These are phyloP conservation scores for Napeogenes inachia DNA, from an alignment of 2,888 invertebrate species.

Conservation along the genomic window DNA sequence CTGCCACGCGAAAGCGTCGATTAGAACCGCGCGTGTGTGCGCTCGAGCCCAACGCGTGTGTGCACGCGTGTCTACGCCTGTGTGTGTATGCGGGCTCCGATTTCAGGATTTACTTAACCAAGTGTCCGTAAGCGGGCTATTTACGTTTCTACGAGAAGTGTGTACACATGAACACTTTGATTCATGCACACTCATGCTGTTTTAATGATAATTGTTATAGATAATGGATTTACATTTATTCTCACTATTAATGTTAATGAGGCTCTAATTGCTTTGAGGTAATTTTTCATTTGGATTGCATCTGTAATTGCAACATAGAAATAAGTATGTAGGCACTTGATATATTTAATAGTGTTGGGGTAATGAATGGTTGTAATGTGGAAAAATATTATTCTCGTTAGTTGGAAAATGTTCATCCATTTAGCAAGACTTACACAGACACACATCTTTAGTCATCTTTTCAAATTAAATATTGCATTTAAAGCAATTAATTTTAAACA, in stretches of 20 bases:
- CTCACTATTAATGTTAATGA: conserved; percentile 20
- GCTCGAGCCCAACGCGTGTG: conserved; percentile 28
- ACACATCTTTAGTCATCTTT: too few species aligned
- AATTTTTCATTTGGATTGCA: conserved; percentile 29
- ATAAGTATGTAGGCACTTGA: conserved; percentile 8
- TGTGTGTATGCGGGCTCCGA: conserved; percentile 36
- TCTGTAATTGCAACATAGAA: conserved; percentile 25
- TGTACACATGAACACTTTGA: conserved; percentile 39
- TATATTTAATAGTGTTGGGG: too few species aligned
- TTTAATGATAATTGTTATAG: conserved; percentile 37
- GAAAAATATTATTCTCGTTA: too few species aligned
- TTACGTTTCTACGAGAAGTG: conserved; percentile 38
- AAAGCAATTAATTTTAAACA: too few species aligned
- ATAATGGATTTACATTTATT: conserved; percentile 20
- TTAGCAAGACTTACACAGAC: too few species aligned
- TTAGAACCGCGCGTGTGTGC: conserved; percentile 41
- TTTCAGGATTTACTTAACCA: conserved; percentile 55
- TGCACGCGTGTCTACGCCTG: conserved; percentile 13
- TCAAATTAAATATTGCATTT: too few species aligned
- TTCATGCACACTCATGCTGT: conserved; percentile 48
- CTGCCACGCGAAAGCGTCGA: conserved; percentile 72
- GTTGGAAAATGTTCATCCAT: too few species aligned
- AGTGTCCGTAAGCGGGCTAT: conserved; percentile 51
- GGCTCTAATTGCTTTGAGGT: conserved; percentile 27
- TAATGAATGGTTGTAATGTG: too few species aligned